A percentile compares a stretch with the other conserved stretches of the same genome.
Conservation (phyloP, 2,113 vertebrate species). For the Bubo bubo region DNA sequence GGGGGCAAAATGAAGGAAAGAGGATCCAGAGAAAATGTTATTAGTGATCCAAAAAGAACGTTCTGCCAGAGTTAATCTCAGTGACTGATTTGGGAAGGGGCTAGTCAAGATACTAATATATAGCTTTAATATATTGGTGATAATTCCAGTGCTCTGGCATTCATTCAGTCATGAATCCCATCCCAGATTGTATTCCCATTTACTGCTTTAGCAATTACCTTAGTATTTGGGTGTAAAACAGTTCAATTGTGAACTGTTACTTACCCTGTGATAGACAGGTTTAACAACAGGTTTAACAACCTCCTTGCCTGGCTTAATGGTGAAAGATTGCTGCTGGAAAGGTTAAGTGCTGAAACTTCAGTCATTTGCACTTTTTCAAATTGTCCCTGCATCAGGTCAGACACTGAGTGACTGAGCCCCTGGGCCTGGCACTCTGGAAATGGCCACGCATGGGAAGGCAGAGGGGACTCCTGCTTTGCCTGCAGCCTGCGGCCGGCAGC, state of each 20-base stretch:
- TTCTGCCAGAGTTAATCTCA: neutral
- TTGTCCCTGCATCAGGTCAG: neutral
- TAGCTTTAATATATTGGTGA: neutral
- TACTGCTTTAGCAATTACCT: conserved; percentile 1
- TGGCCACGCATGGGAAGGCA: neutral
- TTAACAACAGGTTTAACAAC: conserved; percentile 23
- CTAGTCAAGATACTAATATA: neutral
- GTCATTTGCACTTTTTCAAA: neutral
- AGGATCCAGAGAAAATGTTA: neutral
- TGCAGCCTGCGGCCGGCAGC: neutral
- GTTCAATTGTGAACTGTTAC: neutral
- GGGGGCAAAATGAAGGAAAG: neutral
- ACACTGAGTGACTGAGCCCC: neutral
- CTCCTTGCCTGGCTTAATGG: neutral
- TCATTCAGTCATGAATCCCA: neutral
- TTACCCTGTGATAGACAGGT: neutral
- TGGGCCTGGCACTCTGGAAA: neutral
- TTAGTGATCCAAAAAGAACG: neutral
- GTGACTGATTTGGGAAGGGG: neutral
- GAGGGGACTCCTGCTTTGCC: neutral
- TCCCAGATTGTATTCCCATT: neutral
- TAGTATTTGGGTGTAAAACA: neutral
- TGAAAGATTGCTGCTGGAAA: neutral
- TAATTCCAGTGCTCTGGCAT: neutral
- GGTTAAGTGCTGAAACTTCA: neutral